These are phyloP conservation scores for Exaiptasia diaphana DNA, from an alignment of 64 coral and sea anemone species.

Conservation along the genomic window DNA sequence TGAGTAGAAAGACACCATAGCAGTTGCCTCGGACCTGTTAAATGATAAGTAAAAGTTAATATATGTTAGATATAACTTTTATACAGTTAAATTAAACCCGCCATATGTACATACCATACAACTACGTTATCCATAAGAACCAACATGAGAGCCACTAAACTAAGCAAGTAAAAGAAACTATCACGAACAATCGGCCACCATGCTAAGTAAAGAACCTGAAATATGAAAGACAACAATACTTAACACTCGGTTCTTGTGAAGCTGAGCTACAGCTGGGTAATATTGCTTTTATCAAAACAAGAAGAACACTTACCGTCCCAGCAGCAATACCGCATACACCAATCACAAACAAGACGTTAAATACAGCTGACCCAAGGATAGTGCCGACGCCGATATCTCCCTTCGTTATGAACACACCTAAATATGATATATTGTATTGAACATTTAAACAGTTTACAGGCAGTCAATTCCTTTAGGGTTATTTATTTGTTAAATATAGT, in stretches of 20 bases:
- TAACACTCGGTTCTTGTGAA: no score
- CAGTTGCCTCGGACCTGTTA: constrained; percentile 88
- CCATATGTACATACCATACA: constrained; percentile 63
- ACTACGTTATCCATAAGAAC: constrained; percentile 97
- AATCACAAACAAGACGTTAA: constrained; percentile 93
- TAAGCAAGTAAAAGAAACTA: constrained; percentile 82
- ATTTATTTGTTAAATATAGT: no score
- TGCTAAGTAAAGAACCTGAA: constrained; percentile 79
- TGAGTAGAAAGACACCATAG: constrained; percentile 91
- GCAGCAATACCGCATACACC: constrained; percentile 84
- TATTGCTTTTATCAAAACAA: no score
- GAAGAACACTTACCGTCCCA: constrained; percentile 95
- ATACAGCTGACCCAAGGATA: constrained; percentile 90
- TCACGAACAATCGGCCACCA: constrained; percentile 97
- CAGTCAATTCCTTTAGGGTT: no score
- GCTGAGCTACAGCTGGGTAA: no score
- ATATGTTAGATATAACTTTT: no score
- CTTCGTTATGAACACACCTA: constrained; percentile 94
- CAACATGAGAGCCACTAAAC: constrained; percentile 79
- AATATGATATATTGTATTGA: no score
- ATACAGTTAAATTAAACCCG: not conserved
- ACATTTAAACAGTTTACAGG: no score
- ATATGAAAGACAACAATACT: no score
- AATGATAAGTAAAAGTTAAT: no score
- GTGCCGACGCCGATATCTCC: constrained; percentile 96